Percentiles rank a stretch among this genome's conserved stretches.
phyloP scores from a whole-genome alignment of 2,113 vertebrate species.

The Aplodontia rufa region DNA sequence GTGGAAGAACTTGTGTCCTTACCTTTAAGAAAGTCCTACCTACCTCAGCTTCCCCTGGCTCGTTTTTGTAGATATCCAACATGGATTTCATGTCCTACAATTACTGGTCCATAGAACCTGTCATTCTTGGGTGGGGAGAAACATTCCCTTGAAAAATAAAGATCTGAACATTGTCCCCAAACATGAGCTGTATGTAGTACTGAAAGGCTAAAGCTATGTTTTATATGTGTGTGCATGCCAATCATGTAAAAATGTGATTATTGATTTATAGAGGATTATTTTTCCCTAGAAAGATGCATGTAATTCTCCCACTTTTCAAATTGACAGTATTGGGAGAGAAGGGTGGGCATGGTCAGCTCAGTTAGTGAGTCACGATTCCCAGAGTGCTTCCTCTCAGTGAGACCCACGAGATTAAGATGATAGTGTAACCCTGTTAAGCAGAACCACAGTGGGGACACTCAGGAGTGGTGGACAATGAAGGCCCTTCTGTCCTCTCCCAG shows the following conservation, averaged over 20 bases:
- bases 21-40: background rate
- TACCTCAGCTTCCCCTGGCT: background rate
- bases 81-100: background rate
- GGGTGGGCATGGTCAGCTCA: background rate
- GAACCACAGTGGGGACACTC: background rate
- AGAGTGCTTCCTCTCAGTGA: no score
- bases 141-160: background rate
- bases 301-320: background rate
- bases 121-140: background rate
- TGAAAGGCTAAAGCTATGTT: background rate
- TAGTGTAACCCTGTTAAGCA: background rate
- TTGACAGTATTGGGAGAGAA: background rate
- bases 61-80: background rate
- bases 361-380: background rate
- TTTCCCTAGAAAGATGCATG: background rate
- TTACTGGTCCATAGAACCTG: background rate
- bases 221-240: fast-evolving
- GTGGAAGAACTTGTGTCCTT: background rate
- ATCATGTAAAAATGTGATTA: background rate
- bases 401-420: background rate
- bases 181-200: background rate
- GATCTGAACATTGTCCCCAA: background rate
- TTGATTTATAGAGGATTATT: background rate
- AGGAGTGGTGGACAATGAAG: no score
- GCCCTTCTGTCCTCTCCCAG: background rate